Conservation (phyloP, 2,888 invertebrate genomes). For the Philereme transversata region DNA sequence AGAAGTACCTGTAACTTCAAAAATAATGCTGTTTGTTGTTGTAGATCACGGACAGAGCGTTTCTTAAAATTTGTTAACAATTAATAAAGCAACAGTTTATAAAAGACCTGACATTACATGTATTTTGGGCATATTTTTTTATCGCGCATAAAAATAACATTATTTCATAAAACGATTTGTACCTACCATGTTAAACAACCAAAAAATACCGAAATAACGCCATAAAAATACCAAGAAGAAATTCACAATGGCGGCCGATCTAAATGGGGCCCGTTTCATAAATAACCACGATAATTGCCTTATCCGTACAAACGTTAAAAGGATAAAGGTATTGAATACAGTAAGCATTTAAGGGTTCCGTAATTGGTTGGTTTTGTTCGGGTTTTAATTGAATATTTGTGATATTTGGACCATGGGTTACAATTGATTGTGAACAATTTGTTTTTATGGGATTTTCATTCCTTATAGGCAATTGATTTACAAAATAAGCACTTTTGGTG, state of each 20-base stretch:
- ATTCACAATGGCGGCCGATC: constrained; percentile 35
- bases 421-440: background rate
- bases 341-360: constrained; percentile 18
- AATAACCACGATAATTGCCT: constrained; percentile 58
- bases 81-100: no score
- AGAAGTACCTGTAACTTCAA: no score
- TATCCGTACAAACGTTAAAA: constrained; percentile 44
- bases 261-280: constrained; percentile 44
- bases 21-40: no score
- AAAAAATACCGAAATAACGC: constrained; percentile 30
- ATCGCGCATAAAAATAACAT: background rate
- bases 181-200: background rate
- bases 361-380: constrained; percentile 19
- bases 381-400: constrained; percentile 15
- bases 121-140: no score
- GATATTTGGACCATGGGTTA: constrained; percentile 4
- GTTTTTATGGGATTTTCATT: background rate
- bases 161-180: background rate
- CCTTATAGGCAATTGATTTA: no score
- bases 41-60: no score
- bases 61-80: no score
- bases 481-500: no score
- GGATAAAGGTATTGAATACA: constrained; percentile 25
- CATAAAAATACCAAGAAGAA: constrained; percentile 35
- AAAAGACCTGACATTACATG: no score